A percentile compares a stretch with the other conserved stretches of the same genome.
Conservation (phyloP, 2,888 invertebrate genomes). For the Ectemnius lituratus region DNA sequence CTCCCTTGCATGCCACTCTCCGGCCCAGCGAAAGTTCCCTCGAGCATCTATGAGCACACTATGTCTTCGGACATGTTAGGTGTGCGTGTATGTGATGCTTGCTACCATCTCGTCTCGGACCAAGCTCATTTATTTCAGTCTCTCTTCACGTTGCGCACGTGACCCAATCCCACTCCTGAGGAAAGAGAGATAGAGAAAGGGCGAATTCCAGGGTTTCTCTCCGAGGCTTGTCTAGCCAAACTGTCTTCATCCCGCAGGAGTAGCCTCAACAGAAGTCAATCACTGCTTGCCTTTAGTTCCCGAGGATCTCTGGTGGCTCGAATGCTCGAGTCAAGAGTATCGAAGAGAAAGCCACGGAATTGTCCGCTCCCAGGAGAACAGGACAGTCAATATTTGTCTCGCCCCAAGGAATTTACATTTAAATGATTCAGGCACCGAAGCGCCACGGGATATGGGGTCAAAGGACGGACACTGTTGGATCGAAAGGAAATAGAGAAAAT, state of each 20-base stretch:
- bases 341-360: too few relatives aligned
- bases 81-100: constrained; percentile 7
- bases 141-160: constrained; percentile 38
- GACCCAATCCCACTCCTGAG: constrained; percentile 44
- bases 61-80: neutral
- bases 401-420: constrained; percentile 25
- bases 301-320: too few relatives aligned
- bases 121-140: constrained; percentile 48
- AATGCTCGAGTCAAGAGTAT: too few relatives aligned
- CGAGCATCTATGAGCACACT: neutral
- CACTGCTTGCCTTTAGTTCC: neutral
- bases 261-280: constrained; percentile 1
- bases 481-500: constrained; percentile 19
- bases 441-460: constrained; percentile 4
- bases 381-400: neutral
- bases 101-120: constrained; percentile 39
- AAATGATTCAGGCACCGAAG: neutral
- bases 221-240: neutral
- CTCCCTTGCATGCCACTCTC: neutral
- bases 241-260: neutral
- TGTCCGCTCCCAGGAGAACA: too few relatives aligned
- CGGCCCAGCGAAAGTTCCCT: constrained; percentile 36
- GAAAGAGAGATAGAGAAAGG: neutral
- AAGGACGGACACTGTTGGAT: neutral
- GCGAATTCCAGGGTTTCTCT: neutral